Percentiles rank a stretch among this genome's conserved stretches.
These are phyloP conservation scores for Axinella damicornis DNA, from an alignment of 37 sponge, comb jelly and placozoan genomes.

Conservation along the genomic window DNA sequence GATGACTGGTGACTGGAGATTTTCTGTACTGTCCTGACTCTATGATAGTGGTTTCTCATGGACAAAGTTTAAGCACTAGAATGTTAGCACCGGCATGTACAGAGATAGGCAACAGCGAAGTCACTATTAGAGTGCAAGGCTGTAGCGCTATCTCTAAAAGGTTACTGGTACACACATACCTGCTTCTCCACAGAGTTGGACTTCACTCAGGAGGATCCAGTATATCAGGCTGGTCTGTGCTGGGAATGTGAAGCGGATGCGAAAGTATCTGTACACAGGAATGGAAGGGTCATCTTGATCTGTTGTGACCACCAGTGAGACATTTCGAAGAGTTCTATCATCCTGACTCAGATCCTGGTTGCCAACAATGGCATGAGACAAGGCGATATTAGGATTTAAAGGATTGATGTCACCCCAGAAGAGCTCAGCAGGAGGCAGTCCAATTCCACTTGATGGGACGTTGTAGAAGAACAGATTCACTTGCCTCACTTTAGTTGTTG, in stretches of 20 bases:
- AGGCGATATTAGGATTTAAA: background rate
- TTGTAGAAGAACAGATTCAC: conserved; percentile 67
- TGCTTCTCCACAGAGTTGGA: conserved; percentile 27
- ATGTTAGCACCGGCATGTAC: no score
- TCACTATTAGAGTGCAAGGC: no score
- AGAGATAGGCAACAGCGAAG: no score
- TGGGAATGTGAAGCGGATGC: conserved; percentile 16
- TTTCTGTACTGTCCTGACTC: no score
- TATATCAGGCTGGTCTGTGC: background rate
- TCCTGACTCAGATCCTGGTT: conserved; percentile 40
- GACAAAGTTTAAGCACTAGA: no score
- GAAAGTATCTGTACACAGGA: background rate
- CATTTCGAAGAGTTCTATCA: conserved; percentile 30
- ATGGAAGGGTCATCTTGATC: no score
- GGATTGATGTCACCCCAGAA: background rate
- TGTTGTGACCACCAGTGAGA: conserved; percentile 28
- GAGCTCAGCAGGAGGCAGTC: conserved; percentile 43
- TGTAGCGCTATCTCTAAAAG: no score
- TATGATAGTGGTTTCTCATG: no score
- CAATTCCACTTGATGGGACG: conserved; percentile 42
- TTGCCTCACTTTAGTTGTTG: conserved; percentile 17
- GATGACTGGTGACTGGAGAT: no score
- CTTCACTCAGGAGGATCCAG: conserved; percentile 51
- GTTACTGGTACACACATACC: no score
- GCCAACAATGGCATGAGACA: conserved; percentile 13